Evolutionary conservation across 2,888 invertebrate species (phyloP).

Genomic region (Scaptodrosophila latifasciaeformis): DNA sequence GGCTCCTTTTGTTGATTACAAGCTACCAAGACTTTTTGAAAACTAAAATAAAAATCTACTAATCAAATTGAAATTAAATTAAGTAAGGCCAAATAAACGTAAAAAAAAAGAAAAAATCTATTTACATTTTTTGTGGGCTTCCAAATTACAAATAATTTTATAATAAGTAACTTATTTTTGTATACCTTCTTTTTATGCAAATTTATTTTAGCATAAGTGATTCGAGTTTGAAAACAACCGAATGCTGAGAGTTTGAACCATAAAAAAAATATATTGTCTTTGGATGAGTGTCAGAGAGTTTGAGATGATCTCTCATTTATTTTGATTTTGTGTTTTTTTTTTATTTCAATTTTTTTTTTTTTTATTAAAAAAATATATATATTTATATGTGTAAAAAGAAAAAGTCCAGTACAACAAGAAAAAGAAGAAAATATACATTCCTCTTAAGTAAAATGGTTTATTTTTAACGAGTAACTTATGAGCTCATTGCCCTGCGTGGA

Average conservation of each 20-base stretch:
- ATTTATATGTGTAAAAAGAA: background rate
- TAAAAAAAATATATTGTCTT: slow-evolving; percentile 35
- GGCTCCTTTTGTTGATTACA: slow-evolving; percentile 69
- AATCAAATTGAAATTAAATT: slow-evolving; percentile 17
- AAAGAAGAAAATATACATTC: background rate
- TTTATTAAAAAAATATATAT: background rate
- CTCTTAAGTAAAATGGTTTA: slow-evolving; percentile 6
- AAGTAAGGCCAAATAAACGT: slow-evolving; percentile 3
- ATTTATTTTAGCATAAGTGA: slow-evolving; percentile 65
- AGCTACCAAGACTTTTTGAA: slow-evolving; percentile 37
- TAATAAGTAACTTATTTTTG: slow-evolving; percentile 56
- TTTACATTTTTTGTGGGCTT: no score
- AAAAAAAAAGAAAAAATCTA: slow-evolving; percentile 1
- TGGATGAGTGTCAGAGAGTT: slow-evolving; percentile 53
- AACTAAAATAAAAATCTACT: background rate
- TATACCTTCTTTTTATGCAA: slow-evolving; percentile 57
- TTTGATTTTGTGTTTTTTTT: slow-evolving; percentile 18
- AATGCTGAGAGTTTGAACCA: slow-evolving; percentile 59
- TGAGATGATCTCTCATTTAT: slow-evolving; percentile 27
- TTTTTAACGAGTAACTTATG: slow-evolving; percentile 30
- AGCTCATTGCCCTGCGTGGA: slow-evolving; percentile 49
- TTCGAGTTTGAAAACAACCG: slow-evolving; percentile 66
- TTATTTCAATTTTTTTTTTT: slow-evolving; percentile 9
- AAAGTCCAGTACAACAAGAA: background rate
- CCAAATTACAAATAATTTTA: no score